A percentile compares a stretch with the other conserved stretches of the same genome.
Conservation (phyloP, 2,113 vertebrate species). For the Canis aureus region DNA sequence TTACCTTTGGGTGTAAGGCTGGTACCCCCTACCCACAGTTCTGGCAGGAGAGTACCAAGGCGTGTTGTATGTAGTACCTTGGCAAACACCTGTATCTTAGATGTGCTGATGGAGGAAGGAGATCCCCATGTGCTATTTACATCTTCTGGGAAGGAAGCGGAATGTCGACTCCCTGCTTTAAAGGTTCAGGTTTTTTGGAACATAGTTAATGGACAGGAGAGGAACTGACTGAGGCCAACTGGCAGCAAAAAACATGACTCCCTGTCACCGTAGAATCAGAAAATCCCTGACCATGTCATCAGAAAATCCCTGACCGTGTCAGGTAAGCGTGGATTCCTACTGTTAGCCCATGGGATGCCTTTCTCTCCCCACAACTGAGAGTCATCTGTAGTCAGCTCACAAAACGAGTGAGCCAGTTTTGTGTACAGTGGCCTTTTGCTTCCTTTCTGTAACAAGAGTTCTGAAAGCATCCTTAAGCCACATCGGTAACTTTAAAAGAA, state of each 20-base stretch:
- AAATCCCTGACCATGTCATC: not conserved
- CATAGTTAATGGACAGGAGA: not conserved
- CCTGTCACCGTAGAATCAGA: not conserved
- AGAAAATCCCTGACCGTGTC: not conserved
- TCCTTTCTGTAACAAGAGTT: not conserved
- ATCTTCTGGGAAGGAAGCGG: not conserved
- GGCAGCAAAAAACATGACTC: not conserved
- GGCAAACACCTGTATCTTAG: not conserved
- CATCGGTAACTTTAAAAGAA: not conserved
- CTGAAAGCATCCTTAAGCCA: constrained; percentile 30
- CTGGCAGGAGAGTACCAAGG: not conserved
- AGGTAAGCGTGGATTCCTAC: not conserved
- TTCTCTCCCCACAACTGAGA: not conserved
- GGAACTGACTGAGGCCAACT: not conserved
- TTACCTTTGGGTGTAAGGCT: not conserved
- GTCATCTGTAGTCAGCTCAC: not conserved
- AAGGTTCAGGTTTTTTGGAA: not conserved
- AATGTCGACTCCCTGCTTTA: not conserved
- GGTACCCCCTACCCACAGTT: not conserved
- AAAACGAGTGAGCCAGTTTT: not conserved
- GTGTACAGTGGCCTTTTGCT: not conserved
- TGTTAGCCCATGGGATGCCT: not conserved
- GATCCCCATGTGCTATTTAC: not conserved
- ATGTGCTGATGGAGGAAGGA: not conserved
- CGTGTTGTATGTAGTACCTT: not conserved